Percentiles rank a stretch among this genome's conserved stretches.
These are phyloP conservation scores for Oreochromis spilurus DNA, from an alignment of 2,113 vertebrate species.

Conservation along the genomic window DNA sequence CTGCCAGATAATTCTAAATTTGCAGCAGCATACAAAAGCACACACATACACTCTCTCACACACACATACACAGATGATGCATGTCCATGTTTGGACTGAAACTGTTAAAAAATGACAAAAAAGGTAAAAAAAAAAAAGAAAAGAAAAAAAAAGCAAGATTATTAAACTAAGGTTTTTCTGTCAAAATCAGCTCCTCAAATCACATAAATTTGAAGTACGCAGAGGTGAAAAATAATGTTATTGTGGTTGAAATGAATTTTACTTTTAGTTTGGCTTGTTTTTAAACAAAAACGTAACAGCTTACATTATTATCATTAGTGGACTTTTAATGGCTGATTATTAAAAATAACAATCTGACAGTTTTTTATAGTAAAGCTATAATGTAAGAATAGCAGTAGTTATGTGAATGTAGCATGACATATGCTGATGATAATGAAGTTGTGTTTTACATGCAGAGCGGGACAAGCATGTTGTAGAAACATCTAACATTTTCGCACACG, in stretches of 20 bases:
- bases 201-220: background rate
- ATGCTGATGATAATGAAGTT: background rate
- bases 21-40: background rate
- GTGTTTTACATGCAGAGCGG: background rate
- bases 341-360: background rate
- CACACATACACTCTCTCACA: background rate
- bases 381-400: background rate
- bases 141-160: too few relatives aligned
- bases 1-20: slow-evolving; percentile 10
- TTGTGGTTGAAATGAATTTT: background rate
- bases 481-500: background rate
- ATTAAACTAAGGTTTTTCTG: background rate
- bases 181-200: background rate
- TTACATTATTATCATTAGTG: background rate
- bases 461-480: slow-evolving; percentile 7
- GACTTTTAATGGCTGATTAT: background rate
- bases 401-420: background rate
- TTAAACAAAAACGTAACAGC: background rate
- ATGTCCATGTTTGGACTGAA: background rate
- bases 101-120: background rate
- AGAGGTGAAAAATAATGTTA: background rate
- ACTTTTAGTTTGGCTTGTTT: background rate
- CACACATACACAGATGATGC: background rate
- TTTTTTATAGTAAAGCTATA: background rate
- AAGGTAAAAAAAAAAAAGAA: background rate